phyloP scores from a whole-genome alignment of 2,797 vertebrate species.

The Cyclopterus lumpus region DNA sequence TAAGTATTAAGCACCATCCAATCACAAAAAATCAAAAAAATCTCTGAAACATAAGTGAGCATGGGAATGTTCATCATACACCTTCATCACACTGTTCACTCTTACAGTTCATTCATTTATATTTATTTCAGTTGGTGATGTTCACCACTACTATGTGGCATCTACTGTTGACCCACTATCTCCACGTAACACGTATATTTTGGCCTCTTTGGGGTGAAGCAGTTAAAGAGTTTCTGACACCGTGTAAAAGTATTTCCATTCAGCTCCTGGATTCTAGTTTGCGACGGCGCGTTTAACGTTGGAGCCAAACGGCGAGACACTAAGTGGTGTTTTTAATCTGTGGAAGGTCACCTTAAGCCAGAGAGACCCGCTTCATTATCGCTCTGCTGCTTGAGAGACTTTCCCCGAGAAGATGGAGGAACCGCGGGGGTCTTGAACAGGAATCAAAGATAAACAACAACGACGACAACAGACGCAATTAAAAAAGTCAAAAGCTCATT shows the following conservation, averaged over 20 bases:
- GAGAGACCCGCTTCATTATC: constrained; percentile 61
- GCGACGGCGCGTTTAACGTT: constrained; percentile 16
- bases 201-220: background rate
- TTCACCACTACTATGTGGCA: too few species aligned
- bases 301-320: constrained; percentile 41
- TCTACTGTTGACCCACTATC: background rate
- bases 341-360: constrained; percentile 72
- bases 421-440: constrained; percentile 45
- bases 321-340: constrained; percentile 54
- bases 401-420: constrained; percentile 57
- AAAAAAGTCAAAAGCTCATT: constrained; percentile 78
- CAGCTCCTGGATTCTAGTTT: background rate
- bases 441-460: constrained; percentile 65
- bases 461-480: constrained; percentile 58
- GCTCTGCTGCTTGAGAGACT: constrained; percentile 62
- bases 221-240: constrained; percentile 2
- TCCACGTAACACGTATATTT: background rate
- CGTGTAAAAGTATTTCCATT: background rate
- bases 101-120: background rate
- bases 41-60: background rate
- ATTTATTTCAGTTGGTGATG: too few species aligned
- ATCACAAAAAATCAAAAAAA: background rate
- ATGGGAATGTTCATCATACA: too few species aligned
- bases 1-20: background rate
- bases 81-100: background rate